phyloP scores from a whole-genome alignment of 2,888 invertebrate genomes.

The Mystacides longicornis region DNA sequence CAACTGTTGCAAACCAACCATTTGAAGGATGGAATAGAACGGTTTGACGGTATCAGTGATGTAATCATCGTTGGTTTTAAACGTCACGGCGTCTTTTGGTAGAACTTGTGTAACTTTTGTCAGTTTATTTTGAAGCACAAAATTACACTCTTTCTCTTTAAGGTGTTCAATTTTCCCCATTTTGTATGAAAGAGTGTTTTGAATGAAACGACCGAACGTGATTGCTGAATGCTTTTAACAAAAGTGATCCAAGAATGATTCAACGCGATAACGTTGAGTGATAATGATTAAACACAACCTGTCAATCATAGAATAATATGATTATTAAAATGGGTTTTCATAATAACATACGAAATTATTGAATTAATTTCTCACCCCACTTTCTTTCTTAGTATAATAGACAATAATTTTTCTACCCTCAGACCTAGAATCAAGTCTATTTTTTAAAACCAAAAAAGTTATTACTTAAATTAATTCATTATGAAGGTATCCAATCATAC shows the following conservation, averaged over 20 bases:
- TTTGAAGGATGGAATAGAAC: constrained; percentile 14
- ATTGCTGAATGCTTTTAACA: not conserved
- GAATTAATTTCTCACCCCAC: not conserved
- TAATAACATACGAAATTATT: not conserved
- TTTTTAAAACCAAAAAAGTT: no score
- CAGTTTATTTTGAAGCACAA: constrained; percentile 18
- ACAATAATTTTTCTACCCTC: no score
- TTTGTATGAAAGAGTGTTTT: not conserved
- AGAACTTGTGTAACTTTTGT: constrained; percentile 20
- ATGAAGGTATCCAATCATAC: no score
- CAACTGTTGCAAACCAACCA: constrained; percentile 23
- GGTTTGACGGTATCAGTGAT: constrained; percentile 17
- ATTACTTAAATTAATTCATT: no score
- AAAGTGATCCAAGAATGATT: not conserved
- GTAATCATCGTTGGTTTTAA: constrained; percentile 4
- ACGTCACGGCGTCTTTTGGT: constrained; percentile 7
- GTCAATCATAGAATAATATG: not conserved
- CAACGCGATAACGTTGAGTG: not conserved
- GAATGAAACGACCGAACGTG: not conserved
- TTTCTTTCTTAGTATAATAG: no score
- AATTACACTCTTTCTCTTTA: constrained; percentile 8
- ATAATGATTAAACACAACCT: not conserved
- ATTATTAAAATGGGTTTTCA: not conserved
- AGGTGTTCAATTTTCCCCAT: not conserved
- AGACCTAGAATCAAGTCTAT: no score